Percentiles rank a stretch among this genome's conserved stretches.
Evolutionary conservation across 37 sponge, comb jelly and placozoan species (phyloP).

Genomic region (Mnemiopsis leidyi): DNA sequence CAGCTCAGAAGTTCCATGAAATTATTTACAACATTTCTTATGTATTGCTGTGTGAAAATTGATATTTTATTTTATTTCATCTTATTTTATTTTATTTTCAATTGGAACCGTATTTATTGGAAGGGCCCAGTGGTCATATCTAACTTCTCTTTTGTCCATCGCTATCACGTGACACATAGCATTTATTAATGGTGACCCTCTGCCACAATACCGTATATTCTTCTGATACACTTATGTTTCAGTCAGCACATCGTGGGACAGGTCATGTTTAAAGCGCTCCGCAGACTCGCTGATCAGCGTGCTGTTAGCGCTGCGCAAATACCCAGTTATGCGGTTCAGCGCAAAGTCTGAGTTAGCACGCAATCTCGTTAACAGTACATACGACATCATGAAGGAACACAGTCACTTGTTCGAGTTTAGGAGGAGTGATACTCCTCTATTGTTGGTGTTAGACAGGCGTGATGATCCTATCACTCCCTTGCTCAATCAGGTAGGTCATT

Average conservation of each 20-base stretch:
- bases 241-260: slow-evolving; percentile 68
- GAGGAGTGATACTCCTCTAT: slow-evolving; percentile 77
- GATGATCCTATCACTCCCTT: slow-evolving; percentile 96
- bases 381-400: slow-evolving; percentile 71
- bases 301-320: slow-evolving; percentile 85
- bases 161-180: no score
- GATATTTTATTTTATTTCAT: no score
- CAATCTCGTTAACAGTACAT: slow-evolving; percentile 33
- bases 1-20: no score
- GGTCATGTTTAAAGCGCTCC: slow-evolving; percentile 65
- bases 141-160: no score
- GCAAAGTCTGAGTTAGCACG: slow-evolving; percentile 32
- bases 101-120: no score
- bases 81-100: no score
- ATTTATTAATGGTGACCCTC: no score
- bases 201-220: no score
- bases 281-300: slow-evolving; percentile 78
- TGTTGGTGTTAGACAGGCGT: slow-evolving; percentile 85
- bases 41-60: no score
- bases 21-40: no score
- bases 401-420: slow-evolving; percentile 75
- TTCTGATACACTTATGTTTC: no score
- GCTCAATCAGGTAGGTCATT: slow-evolving; percentile 73
- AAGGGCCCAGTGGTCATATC: no score
- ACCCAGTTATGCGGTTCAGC: slow-evolving; percentile 81